Evolutionary conservation across 2,797 vertebrate genomes (phyloP).

Genomic region (Sebastes hubbsi): DNA sequence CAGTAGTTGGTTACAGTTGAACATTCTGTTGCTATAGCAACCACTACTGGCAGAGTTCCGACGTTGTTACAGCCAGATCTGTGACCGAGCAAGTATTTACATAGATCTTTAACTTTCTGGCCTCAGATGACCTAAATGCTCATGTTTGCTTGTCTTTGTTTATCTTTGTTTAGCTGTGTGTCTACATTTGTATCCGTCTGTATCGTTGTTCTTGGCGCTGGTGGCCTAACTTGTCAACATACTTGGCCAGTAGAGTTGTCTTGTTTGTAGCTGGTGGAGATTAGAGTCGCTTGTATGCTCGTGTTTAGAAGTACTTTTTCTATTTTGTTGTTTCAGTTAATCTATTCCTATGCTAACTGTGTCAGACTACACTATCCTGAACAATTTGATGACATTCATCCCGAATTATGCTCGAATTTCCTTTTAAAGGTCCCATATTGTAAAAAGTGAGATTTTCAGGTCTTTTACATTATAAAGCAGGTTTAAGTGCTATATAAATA

Average conservation of each 20-base stretch:
- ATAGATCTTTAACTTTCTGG: too few relatives aligned
- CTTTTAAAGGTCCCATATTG: too few relatives aligned
- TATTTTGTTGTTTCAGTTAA: not conserved
- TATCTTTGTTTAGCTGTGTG: not conserved
- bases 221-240: not conserved
- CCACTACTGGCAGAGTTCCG: too few relatives aligned
- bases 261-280: not conserved
- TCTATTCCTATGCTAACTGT: not conserved
- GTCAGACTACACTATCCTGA: not conserved
- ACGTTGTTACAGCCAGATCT: too few relatives aligned
- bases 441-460: too few relatives aligned
- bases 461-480: too few relatives aligned
- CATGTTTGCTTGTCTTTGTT: not conserved
- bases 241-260: not conserved
- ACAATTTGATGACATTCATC: not conserved
- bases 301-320: not conserved
- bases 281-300: not conserved
- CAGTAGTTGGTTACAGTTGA: too few relatives aligned
- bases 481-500: too few relatives aligned
- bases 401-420: not conserved
- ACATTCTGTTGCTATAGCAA: too few relatives aligned
- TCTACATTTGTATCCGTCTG: not conserved
- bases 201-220: not conserved
- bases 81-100: too few relatives aligned
- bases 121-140: not conserved